Base-by-base conservation (phyloP, 2,113 vertebrate genomes). In the Alouatta palliata region DNA sequence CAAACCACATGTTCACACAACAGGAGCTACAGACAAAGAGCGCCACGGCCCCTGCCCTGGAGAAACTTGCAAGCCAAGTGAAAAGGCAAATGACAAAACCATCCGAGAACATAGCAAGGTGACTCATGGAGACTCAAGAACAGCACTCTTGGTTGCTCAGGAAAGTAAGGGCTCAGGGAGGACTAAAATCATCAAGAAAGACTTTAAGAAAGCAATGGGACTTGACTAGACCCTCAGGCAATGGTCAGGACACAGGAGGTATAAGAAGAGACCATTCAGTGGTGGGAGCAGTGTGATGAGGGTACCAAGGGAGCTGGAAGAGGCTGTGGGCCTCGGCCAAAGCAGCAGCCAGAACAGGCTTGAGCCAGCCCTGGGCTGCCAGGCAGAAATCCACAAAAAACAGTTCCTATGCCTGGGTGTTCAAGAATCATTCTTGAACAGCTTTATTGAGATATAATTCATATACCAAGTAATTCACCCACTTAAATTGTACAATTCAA, bases 141-240 rank as follows among this genome's bases (percentile, higher is more conserved):
- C 49, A 43, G 68, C 20, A 30, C 9, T 19, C 32, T 3, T 30
- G 27, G 61, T 64, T 52, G 58, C 17, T 30, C 58, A 35, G 11
- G 37, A 20, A 61, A 56, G 35, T 23, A 2, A 7, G 81, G 32
- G 16, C 8, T 64, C 20, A 2, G 21, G 30, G 82, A 56, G 32
- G 14, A 35, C 30, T 5, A 1, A 76, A 23, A 21, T 19, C 58
- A 23, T 64, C 68, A 54, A 64, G 12, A 37, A 64, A 68, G 64
- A 43, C 21, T 27, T 68, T 11, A 10, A 10, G n/a, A 80, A 52
- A 61, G 1, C 40, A 30, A 14, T 0, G 0, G 23, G 6, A 0
- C 37, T 58, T 68, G 27, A 37, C 58, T 1, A 1, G 75, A 21
- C 43, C 30, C 82, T 30, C 6, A 4, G 10, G 54, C 35, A 37